Base-by-base conservation (phyloP, 2,797 vertebrate genomes). In the Microctenopoma stevenorrisi region DNA sequence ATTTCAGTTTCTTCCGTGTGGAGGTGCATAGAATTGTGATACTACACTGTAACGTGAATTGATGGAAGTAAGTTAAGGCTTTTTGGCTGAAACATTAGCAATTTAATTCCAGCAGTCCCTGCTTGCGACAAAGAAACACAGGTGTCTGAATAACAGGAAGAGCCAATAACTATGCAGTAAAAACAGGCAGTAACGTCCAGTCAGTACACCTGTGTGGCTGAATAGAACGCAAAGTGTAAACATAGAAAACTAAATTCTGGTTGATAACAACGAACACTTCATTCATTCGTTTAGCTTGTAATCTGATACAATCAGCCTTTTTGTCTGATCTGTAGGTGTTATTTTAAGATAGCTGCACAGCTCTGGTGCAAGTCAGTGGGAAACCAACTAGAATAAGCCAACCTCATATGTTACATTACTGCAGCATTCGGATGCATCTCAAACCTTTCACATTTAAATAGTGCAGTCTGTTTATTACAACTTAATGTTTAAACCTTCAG, bases 11-110 rank as follows among this genome's bases (percentile, higher is more conserved):
- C 49, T 9, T 62, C 52, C 13, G 42, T 49, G 26, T 14, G 7
- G 10, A 59, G 43, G 53, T 76, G 78, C 77, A 85, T 84, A 78
- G 74, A 83, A 68, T 66, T 35, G 28, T 65, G 50, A 61, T 22
- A 44, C 43, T 16, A 55, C 55, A 54, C 61, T 62, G 47, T 74
- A 28, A 57, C 68, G 57, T 53, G 4, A 68, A 57, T 25, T 10
- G 10, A 70, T 74, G 58, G 73, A 61, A 78, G 85, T 79, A 58
- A 42, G 61, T 91, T 93, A 94, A 94, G 91, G 93, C 92, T 74
- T 91, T 30, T 63, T 51, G 78, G 82, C 73, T 65, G 52, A 83
- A 58, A 61, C 11, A 59, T 54, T 71, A 42, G 26, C 7, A 9
- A 74, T 38, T 67, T 59, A 46, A 9, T 42, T 15, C 14, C 14